Base-by-base conservation (phyloP, 2,113 vertebrate species). In the Chamaea fasciata region DNA sequence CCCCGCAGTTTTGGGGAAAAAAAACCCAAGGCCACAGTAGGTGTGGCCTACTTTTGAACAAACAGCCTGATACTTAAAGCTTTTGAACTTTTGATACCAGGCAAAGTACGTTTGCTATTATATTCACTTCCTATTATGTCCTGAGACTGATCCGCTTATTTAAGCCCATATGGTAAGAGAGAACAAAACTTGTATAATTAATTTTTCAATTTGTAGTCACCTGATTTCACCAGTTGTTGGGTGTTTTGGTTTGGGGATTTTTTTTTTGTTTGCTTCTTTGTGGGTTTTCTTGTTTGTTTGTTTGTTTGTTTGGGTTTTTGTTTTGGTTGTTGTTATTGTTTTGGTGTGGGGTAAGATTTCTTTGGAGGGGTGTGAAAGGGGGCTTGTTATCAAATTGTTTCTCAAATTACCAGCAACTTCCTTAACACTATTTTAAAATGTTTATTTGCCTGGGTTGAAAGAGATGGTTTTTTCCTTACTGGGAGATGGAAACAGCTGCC, bases 1-100 rank as follows among this genome's bases (percentile, higher is more conserved):
- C 1, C 1, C 4, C 1, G 4, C 22, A 55, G 41, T 15, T 2
- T 14, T 1, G 10, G 17, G 5, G 35, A 18, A 44, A 22, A 23
- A 3, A 49, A 49, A 6, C 11, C 26, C 26, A 39, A 37, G 23
- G 10, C 23, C 57, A 59, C 10, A 37, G 23, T 59, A 59, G n/a
- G n/a, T 37, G 57, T 59, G n/a, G 57, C n/a, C n/a, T 59, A 37
- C 57, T 59, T 81, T 83, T 21, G 15, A 77, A 22, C n/a, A 39
- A 81, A 11, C 4, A 37, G 3, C 1, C 31, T 41, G 12, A 13
- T 69, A 16, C 10, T 52, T 50, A 63, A 49, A 26, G 17, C 0
- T 47, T 69, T 87, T 13, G 15, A 12, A 17, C 1, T 70, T 11
- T 39, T 84, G 5, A 62, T 53, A 57, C 2, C 0, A 5, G n/a